Conservation (phyloP, 2,113 vertebrate species). For the Gasterosteus nipponicus region DNA sequence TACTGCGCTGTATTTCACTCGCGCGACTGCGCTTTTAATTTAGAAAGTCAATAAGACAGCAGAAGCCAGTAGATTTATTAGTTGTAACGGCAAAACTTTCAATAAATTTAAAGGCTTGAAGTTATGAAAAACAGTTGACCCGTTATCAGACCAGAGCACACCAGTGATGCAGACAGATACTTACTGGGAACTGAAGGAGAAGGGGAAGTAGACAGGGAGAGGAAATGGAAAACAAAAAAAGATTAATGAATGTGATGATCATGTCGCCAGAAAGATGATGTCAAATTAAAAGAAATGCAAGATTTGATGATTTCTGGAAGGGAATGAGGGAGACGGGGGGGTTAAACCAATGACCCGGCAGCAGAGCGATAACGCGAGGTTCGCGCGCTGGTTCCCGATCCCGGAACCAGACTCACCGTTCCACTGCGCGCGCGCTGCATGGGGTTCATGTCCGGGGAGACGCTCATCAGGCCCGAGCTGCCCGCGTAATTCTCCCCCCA, state of each 20-base stretch:
- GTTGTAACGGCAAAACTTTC: background rate
- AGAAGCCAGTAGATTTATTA: conserved; percentile 29
- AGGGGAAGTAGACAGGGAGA: conserved; percentile 64
- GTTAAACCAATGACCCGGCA: background rate
- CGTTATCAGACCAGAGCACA: conserved; percentile 39
- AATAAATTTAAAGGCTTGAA: background rate
- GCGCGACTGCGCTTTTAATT: conserved; percentile 8
- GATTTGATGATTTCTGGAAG: background rate
- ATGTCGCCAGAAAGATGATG: background rate
- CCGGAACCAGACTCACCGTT: conserved; percentile 86
- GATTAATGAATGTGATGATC: conserved; percentile 15
- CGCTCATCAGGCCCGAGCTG: conserved; percentile 96
- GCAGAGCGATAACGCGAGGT: conserved; percentile 5
- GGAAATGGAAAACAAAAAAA: conserved; percentile 69
- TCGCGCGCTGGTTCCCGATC: background rate
- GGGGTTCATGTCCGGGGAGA: conserved; percentile 90
- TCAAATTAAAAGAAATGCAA: conserved; percentile 1
- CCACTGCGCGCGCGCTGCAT: conserved; percentile 92
- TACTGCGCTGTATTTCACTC: background rate
- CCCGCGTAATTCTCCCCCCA: conserved; percentile 99
- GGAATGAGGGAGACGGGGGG: background rate
- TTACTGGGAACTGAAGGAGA: conserved; percentile 82
- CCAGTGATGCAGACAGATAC: conserved; percentile 57
- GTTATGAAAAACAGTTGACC: background rate
- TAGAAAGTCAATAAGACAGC: conserved; percentile 1